Conservation (phyloP, 2,888 invertebrate genomes). For the Leucophora obtusa region DNA sequence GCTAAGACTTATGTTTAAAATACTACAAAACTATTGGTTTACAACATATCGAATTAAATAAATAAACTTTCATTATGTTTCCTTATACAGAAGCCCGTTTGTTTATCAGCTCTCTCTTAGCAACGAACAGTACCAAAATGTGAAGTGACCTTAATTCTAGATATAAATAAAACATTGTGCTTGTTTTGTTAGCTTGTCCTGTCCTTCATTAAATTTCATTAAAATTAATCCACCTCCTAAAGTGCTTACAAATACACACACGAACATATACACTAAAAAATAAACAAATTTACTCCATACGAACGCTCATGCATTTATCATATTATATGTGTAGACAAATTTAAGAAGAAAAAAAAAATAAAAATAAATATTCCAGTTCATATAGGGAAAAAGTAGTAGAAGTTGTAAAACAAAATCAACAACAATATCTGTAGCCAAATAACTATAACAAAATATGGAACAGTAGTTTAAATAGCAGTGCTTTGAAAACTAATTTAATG, state of each 20-base stretch:
- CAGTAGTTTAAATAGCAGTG: too few relatives aligned
- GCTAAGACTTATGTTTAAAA: too few relatives aligned
- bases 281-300: constrained; percentile 39
- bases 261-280: constrained; percentile 13
- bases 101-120: not conserved
- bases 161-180: constrained; percentile 66
- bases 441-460: too few relatives aligned
- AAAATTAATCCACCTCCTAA: constrained; percentile 66
- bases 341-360: constrained; percentile 30
- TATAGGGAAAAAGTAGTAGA: not conserved
- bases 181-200: constrained; percentile 49
- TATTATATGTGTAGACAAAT: constrained; percentile 45
- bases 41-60: constrained; percentile 16
- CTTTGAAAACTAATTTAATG: too few relatives aligned
- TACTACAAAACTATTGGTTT: constrained; percentile 38
- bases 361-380: constrained; percentile 4
- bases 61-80: not conserved
- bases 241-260: constrained; percentile 53
- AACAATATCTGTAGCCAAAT: not conserved
- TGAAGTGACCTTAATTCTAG: constrained; percentile 64
- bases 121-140: constrained; percentile 33
- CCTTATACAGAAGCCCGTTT: not conserved
- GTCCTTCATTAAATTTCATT: constrained; percentile 68
- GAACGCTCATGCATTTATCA: constrained; percentile 35
- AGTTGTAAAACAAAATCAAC: constrained; percentile 13